These are phyloP conservation scores for Lagopus leucura DNA, from an alignment of 2,113 vertebrate genomes.

Conservation along the genomic window DNA sequence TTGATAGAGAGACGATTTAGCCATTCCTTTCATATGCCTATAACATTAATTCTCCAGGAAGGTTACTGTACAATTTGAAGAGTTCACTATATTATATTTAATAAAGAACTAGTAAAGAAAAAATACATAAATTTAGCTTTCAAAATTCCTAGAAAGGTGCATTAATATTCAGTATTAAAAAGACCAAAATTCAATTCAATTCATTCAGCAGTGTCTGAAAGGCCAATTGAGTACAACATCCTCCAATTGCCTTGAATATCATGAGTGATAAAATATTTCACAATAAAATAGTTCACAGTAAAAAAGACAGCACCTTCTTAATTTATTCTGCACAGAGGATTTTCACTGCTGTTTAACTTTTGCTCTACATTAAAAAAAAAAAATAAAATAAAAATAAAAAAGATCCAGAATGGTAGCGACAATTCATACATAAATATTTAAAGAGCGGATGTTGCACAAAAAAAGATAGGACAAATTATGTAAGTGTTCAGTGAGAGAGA, in stretches of 20 bases:
- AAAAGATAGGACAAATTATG: neutral
- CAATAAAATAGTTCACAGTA: neutral
- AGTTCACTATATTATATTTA: slow-evolving; percentile 37
- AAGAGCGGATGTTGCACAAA: neutral
- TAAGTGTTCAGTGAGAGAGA: neutral
- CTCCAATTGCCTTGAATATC: neutral
- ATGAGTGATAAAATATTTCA: slow-evolving; percentile 13
- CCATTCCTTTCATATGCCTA: slow-evolving; percentile 46
- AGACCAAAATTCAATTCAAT: slow-evolving; percentile 24
- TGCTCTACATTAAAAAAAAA: neutral
- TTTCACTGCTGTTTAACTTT: neutral
- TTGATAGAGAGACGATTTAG: slow-evolving; percentile 52
- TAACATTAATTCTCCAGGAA: slow-evolving; percentile 43
- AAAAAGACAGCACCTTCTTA: neutral
- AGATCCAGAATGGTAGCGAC: neutral
- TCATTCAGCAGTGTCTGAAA: slow-evolving; percentile 1
- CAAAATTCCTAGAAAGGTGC: slow-evolving; percentile 15
- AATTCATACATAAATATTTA: neutral
- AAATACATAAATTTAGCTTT: slow-evolving; percentile 9
- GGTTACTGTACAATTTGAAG: slow-evolving; percentile 32
- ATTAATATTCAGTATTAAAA: slow-evolving; percentile 3
- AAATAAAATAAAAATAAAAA: neutral
- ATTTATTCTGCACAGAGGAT: neutral
- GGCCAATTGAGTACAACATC: slow-evolving; percentile 16
- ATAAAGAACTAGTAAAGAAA: slow-evolving; percentile 9